Conservation (phyloP, 1,140 invertebrate species). For the Atta texana region DNA sequence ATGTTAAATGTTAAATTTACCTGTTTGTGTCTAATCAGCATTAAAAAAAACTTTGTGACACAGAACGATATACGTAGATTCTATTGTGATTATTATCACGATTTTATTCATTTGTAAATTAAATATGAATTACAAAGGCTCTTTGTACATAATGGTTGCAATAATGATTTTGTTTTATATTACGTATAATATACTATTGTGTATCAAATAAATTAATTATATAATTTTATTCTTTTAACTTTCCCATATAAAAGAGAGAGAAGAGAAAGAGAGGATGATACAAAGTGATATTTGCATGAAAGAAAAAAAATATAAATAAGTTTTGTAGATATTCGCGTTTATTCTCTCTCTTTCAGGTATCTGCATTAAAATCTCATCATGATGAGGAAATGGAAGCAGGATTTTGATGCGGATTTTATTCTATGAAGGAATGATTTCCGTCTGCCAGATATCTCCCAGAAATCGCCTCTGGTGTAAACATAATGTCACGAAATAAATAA, state of each 20-base stretch:
- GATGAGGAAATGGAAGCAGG: slow-evolving; percentile 5
- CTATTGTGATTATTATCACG: slow-evolving; percentile 75
- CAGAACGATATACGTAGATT: slow-evolving; percentile 39
- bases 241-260: slow-evolving; percentile 3
- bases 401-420: not conserved
- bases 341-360: not conserved
- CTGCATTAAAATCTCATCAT: slow-evolving; percentile 27
- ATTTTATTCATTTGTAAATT: slow-evolving; percentile 85
- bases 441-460: not conserved
- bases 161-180: slow-evolving; percentile 84
- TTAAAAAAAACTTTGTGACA: slow-evolving; percentile 14
- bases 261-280: slow-evolving; percentile 40
- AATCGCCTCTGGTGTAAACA: not conserved
- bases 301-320: not conserved
- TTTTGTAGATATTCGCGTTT: not conserved
- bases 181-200: slow-evolving; percentile 82
- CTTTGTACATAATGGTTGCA: slow-evolving; percentile 85
- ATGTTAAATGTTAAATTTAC: slow-evolving; percentile 31
- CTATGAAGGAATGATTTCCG: slow-evolving; percentile 28
- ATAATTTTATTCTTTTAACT: slow-evolving; percentile 75
- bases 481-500: slow-evolving; percentile 4
- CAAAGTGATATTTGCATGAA: slow-evolving; percentile 32
- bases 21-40: not conserved
- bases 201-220: slow-evolving; percentile 84
- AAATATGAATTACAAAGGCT: slow-evolving; percentile 86